Percentiles rank a stretch among this genome's conserved stretches.
Evolutionary conservation across 2,113 vertebrate species (phyloP).

Genomic region (Amphilophus citrinellus): DNA sequence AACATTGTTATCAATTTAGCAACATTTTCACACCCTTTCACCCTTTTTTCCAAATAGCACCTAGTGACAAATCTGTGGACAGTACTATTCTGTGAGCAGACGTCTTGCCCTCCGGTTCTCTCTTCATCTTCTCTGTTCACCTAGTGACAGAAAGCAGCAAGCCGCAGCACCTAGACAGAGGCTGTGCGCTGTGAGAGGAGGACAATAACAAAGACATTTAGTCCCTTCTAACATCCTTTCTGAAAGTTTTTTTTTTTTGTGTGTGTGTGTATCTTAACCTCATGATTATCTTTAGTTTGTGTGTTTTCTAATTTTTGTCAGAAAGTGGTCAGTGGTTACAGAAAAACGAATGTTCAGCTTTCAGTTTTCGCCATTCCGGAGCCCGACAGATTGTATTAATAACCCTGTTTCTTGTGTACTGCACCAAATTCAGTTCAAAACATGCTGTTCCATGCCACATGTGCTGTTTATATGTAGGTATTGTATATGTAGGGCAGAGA

Average conservation of each 20-base stretch:
- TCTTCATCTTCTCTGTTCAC: slow-evolving; percentile 1
- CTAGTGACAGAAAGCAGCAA: neutral
- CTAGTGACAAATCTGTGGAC: neutral
- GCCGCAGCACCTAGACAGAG: neutral
- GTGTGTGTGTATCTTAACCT: neutral
- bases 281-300: neutral
- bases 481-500: neutral
- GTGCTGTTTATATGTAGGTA: neutral
- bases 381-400: neutral
- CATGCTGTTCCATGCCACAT: neutral
- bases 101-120: neutral
- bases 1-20: neutral
- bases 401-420: neutral
- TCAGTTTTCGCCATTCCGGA: neutral
- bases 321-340: neutral
- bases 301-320: neutral
- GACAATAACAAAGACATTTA: neutral
- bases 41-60: neutral
- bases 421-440: too few relatives aligned
- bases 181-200: neutral
- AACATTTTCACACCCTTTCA: neutral
- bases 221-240: neutral
- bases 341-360: neutral
- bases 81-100: neutral
- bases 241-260: neutral